Evolutionary conservation across 2,797 vertebrate species (phyloP).

Genomic region (Anomalospiza imberbis): DNA sequence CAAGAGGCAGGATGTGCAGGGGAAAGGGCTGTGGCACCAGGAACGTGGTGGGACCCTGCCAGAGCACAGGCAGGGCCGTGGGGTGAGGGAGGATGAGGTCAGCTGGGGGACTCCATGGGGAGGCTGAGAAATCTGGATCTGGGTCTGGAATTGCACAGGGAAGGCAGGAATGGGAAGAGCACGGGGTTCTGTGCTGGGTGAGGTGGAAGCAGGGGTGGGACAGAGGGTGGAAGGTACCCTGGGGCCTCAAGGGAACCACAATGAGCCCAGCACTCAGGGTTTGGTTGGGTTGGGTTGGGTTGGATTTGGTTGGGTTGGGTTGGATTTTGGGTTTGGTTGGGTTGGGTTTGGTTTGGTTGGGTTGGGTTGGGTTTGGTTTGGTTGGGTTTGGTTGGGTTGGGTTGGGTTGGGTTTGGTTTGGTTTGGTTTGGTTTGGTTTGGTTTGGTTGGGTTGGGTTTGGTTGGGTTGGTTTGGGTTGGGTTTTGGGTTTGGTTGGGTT

Average conservation of each 20-base stretch:
- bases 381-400: rapidly evolving
- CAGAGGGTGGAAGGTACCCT: not conserved
- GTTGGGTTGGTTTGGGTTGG: rapidly evolving
- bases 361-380: not conserved
- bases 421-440: not conserved
- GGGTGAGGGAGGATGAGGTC: slow-evolving; percentile 6
- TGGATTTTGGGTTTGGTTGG: too few relatives aligned
- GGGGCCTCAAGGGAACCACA: not conserved
- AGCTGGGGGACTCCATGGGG: not conserved
- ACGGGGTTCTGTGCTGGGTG: not conserved
- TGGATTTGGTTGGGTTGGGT: not conserved
- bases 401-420: not conserved
- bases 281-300: rapidly evolving
- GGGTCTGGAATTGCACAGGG: not conserved
- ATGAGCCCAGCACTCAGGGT: rapidly evolving
- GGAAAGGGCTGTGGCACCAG: not conserved
- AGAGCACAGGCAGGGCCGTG: not conserved
- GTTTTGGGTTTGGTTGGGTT: not conserved
- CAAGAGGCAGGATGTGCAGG: not conserved
- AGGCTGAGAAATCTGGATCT: not conserved
- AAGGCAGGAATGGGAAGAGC: not conserved
- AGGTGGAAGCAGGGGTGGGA: not conserved
- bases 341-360: rapidly evolving
- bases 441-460: not conserved
- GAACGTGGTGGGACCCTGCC: not conserved